A percentile compares a stretch with the other conserved stretches of the same genome.
These are phyloP conservation scores for Gonatopus flavifemur DNA, from an alignment of 1,140 invertebrate species.

Conservation along the genomic window DNA sequence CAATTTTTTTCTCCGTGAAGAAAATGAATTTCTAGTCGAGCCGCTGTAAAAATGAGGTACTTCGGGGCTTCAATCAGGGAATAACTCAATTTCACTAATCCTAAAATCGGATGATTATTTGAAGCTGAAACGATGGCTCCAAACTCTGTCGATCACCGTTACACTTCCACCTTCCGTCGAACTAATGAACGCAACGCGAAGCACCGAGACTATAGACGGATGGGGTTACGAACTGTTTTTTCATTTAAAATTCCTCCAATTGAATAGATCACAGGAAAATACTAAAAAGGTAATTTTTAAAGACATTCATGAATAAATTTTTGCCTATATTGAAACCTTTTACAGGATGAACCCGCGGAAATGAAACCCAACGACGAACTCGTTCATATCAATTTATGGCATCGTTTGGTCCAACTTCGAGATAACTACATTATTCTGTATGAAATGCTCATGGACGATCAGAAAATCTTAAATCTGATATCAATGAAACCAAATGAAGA, in stretches of 20 bases:
- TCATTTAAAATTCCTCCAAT: conserved; percentile 44
- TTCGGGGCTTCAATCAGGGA: too few species aligned
- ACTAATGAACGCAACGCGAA: conserved; percentile 36
- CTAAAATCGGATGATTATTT: conserved; percentile 7
- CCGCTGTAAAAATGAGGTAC: too few species aligned
- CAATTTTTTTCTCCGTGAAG: too few species aligned
- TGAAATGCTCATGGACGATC: conserved; percentile 35
- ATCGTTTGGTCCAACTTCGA: conserved; percentile 41
- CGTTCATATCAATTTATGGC: conserved; percentile 41
- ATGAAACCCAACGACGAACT: conserved; percentile 34
- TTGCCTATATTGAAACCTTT: too few species aligned
- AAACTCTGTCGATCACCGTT: conserved; percentile 25
- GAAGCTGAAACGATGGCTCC: conserved; percentile 47
- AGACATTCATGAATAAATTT: conserved; percentile 5
- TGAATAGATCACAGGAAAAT: conserved; percentile 26
- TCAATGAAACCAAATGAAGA: conserved; percentile 14
- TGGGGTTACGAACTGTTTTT: conserved; percentile 52
- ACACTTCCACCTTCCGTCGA: conserved; percentile 19
- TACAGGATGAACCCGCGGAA: conserved; percentile 22
- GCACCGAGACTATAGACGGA: conserved; percentile 44
- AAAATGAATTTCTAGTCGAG: too few species aligned
- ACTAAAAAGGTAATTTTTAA: conserved; percentile 31
- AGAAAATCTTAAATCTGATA: conserved; percentile 23
- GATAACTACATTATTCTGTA: conserved; percentile 50
- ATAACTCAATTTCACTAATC: too few species aligned